Evolutionary conservation across 2,113 vertebrate genomes (phyloP).

Genomic region (Brienomyrus brachyistius): DNA sequence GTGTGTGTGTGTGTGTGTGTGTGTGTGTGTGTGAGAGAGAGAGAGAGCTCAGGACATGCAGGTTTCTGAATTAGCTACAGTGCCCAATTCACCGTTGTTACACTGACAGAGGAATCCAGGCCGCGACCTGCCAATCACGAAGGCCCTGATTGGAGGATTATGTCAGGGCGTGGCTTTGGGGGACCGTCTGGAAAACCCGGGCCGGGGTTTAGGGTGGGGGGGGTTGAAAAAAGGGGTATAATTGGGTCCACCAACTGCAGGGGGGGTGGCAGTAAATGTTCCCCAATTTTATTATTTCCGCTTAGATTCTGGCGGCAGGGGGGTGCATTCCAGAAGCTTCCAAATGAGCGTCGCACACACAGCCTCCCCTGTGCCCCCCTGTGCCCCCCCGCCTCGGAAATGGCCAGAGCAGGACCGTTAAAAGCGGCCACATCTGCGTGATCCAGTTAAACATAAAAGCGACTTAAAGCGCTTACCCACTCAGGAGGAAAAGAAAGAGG

Average conservation of each 20-base stretch:
- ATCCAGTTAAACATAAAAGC: conserved; percentile 1
- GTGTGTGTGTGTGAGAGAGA: too few species aligned
- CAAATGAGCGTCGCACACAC: conserved; percentile 53
- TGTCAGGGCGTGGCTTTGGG: neutral
- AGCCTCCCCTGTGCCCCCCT: neutral
- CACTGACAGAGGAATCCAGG: neutral
- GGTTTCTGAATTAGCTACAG: neutral
- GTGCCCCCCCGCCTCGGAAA: conserved; percentile 13
- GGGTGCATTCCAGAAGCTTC: conserved; percentile 64
- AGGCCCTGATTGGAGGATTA: neutral
- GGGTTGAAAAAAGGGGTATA: conserved; percentile 50
- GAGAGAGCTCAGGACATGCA: neutral
- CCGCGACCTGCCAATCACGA: neutral
- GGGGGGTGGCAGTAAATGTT: conserved; percentile 72
- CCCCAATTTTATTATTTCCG: conserved; percentile 84
- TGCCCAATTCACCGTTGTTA: neutral
- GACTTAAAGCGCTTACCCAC: neutral
- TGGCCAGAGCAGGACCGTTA: neutral
- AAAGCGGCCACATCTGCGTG: neutral
- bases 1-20: too few species aligned
- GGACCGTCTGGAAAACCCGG: neutral
- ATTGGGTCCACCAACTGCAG: conserved; percentile 79
- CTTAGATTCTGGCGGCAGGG: conserved; percentile 64
- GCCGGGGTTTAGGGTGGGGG: neutral
- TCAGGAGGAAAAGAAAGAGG: neutral